Evolutionary conservation across 2,888 invertebrate species (phyloP).

Genomic region (Pyrrhia umbra): DNA sequence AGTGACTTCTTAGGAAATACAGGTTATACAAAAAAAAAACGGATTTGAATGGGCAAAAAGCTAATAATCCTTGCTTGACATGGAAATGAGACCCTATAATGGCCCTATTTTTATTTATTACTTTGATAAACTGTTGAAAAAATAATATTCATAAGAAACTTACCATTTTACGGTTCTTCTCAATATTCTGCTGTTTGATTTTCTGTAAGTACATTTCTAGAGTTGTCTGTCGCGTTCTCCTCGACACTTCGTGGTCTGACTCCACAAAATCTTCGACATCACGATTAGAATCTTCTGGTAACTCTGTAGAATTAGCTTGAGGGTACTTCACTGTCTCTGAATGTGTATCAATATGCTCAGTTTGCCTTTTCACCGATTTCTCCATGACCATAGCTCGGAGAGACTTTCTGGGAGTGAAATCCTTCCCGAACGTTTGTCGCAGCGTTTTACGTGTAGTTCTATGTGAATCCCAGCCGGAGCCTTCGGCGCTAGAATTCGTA

Average conservation of each 20-base stretch:
- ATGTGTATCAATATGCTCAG: constrained; percentile 63
- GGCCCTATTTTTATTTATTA: too few species aligned
- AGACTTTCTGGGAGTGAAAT: constrained; percentile 82
- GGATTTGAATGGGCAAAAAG: too few species aligned
- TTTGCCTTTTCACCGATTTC: constrained; percentile 79
- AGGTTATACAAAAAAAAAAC: too few species aligned
- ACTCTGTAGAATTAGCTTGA: constrained; percentile 72
- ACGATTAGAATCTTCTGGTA: constrained; percentile 59
- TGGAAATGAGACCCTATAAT: too few species aligned
- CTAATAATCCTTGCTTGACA: too few species aligned
- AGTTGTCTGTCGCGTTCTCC: constrained; percentile 67
- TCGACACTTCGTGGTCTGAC: constrained; percentile 73
- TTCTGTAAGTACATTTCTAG: constrained; percentile 75
- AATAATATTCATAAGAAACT: constrained; percentile 50
- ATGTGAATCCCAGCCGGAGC: constrained; percentile 86
- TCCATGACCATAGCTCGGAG: constrained; percentile 84
- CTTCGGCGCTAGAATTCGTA: constrained; percentile 79
- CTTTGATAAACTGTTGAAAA: neutral
- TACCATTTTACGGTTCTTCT: constrained; percentile 75
- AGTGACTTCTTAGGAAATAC: too few species aligned
- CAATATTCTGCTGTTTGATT: constrained; percentile 73
- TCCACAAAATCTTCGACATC: constrained; percentile 55
- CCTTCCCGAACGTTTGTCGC: constrained; percentile 82
- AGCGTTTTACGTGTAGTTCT: constrained; percentile 83
- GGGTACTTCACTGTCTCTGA: constrained; percentile 67